Evolutionary conservation across 2,888 invertebrate genomes (phyloP).

Genomic region (Caradrina kadenii): DNA sequence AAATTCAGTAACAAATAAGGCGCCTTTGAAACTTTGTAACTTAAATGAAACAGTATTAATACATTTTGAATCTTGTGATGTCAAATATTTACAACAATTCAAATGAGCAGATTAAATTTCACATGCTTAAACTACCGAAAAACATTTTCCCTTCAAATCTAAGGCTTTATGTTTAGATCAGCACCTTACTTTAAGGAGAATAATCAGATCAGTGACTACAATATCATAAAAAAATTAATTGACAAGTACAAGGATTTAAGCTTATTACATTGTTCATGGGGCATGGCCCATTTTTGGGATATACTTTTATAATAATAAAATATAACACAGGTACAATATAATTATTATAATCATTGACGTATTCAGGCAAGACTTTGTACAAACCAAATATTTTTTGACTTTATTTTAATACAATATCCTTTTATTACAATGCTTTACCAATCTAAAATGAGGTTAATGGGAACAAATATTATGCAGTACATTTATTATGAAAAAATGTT

Average conservation of each 20-base stretch:
- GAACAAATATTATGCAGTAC: conserved; percentile 68
- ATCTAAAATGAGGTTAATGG: conserved; percentile 45
- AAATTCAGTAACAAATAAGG: conserved; percentile 80
- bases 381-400: conserved; percentile 48
- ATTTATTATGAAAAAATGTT: conserved; percentile 66
- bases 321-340: conserved; percentile 65
- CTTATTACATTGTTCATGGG: conserved; percentile 40
- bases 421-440: conserved; percentile 29
- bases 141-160: conserved; percentile 55
- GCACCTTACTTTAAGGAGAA: conserved; percentile 69
- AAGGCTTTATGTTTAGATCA: conserved; percentile 63
- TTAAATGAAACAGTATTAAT: conserved; percentile 65
- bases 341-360: conserved; percentile 58
- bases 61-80: conserved; percentile 80
- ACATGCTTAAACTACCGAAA: conserved; percentile 51
- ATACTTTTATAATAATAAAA: conserved; percentile 45
- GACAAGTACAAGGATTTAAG: conserved; percentile 61
- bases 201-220: conserved; percentile 73
- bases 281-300: conserved; percentile 39
- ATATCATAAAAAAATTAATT: conserved; percentile 58
- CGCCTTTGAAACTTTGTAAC: conserved; percentile 67
- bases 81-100: conserved; percentile 82
- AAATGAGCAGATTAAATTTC: conserved; percentile 67
- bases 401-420: conserved; percentile 23
- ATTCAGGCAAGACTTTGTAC: conserved; percentile 62